Evolutionary conservation across 2,797 vertebrate genomes (phyloP).

Genomic region (Chaenodraco wilsoni): DNA sequence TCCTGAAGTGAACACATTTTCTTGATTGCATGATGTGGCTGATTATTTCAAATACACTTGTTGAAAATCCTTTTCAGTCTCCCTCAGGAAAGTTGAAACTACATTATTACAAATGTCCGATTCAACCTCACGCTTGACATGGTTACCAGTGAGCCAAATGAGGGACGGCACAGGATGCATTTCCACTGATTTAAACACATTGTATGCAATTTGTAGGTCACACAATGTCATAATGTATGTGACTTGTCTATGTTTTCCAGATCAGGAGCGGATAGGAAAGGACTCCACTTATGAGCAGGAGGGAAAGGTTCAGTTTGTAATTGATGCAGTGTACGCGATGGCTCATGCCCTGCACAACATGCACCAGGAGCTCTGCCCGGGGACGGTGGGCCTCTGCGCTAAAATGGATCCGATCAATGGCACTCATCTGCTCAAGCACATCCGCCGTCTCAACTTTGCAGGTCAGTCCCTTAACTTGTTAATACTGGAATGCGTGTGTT

Average conservation of each 20-base stretch:
- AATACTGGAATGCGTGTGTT: neutral
- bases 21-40: slow-evolving; percentile 40
- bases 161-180: neutral
- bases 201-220: neutral
- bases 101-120: slow-evolving; percentile 23
- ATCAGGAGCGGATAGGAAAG: slow-evolving; percentile 95
- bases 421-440: slow-evolving; percentile 93
- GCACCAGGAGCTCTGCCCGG: slow-evolving; percentile 93
- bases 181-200: neutral
- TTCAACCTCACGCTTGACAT: slow-evolving; percentile 13
- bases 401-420: slow-evolving; percentile 95
- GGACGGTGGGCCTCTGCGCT: slow-evolving; percentile 91
- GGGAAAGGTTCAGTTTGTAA: slow-evolving; percentile 97
- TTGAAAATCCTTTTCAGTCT: slow-evolving; percentile 23
- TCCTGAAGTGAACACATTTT: slow-evolving; percentile 35
- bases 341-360: slow-evolving; percentile 95
- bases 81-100: slow-evolving; percentile 31
- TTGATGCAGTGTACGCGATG: slow-evolving; percentile 96
- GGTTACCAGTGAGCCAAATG: slow-evolving; percentile 32
- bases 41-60: slow-evolving; percentile 31
- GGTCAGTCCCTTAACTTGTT: slow-evolving; percentile 80
- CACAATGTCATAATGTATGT: neutral
- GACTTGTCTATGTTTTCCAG: slow-evolving; percentile 73
- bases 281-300: slow-evolving; percentile 96
- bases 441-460: slow-evolving; percentile 94